Conservation (phyloP, 2,797 vertebrate species). For the Sebastes hubbsi region DNA sequence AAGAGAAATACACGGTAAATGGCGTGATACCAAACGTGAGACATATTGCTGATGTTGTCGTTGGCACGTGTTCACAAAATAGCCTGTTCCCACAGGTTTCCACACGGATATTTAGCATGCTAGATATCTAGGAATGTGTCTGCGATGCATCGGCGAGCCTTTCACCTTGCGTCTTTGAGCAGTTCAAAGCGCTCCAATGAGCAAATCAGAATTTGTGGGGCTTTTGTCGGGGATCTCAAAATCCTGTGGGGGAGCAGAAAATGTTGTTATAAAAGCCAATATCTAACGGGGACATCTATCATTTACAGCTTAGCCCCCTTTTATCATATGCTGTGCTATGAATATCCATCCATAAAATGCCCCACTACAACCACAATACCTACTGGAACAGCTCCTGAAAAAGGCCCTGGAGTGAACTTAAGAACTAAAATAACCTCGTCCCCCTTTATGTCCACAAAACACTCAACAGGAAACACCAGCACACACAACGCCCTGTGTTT, state of each 20-base stretch:
- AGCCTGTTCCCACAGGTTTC: fast-evolving
- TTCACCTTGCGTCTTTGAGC: no score
- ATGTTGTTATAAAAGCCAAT: neutral
- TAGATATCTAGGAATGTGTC: no score
- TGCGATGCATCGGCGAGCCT: no score
- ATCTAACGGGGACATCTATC: neutral
- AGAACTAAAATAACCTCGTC: constrained; percentile 34
- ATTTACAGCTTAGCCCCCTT: neutral
- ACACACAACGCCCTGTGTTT: constrained; percentile 32
- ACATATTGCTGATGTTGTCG: no score
- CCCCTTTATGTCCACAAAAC: constrained; percentile 19
- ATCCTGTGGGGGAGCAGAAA: no score
- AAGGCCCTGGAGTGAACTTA: constrained; percentile 2
- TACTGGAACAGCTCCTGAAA: constrained; percentile 5
- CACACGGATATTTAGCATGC: no score
- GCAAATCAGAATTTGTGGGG: no score
- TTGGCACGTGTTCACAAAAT: no score
- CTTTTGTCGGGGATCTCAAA: no score
- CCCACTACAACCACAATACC: neutral
- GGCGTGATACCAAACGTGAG: no score
- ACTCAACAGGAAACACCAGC: constrained; percentile 35
- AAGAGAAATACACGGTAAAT: no score
- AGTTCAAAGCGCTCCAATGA: no score
- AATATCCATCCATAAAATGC: neutral
- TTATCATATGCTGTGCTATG: neutral